These are phyloP conservation scores for Cephus rjabovi DNA, from an alignment of 2,888 invertebrate genomes.

Conservation along the genomic window DNA sequence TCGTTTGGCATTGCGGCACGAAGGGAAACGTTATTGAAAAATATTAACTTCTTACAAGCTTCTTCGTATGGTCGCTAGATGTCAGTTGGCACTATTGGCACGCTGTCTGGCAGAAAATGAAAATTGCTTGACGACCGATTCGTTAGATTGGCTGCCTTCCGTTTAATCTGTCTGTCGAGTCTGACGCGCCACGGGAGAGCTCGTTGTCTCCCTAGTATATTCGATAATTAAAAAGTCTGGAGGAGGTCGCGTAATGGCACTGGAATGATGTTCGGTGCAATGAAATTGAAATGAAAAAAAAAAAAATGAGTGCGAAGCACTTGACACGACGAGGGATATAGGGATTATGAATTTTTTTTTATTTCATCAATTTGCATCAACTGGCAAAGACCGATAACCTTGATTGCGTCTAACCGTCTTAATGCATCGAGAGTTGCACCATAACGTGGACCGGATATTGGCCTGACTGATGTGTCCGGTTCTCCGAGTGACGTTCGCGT, in stretches of 20 bases:
- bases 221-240: neutral
- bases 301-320: neutral
- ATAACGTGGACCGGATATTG: slow-evolving; percentile 34
- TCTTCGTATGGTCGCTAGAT: no score
- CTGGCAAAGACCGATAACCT: neutral
- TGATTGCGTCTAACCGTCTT: neutral
- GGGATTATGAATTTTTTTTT: neutral
- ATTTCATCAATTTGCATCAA: neutral
- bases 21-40: no score
- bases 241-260: neutral
- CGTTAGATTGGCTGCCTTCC: neutral
- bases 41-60: neutral
- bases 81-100: no score
- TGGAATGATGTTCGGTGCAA: neutral
- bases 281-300: neutral
- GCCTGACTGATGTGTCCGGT: slow-evolving; percentile 44
- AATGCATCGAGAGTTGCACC: neutral
- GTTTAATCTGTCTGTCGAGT: neutral
- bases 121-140: neutral
- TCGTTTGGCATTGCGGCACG: no score
- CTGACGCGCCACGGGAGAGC: neutral
- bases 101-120: neutral
- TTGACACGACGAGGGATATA: neutral
- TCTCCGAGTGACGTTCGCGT: slow-evolving; percentile 7
- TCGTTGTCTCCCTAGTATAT: neutral